Evolutionary conservation across 2,797 vertebrate genomes (phyloP), one percentile per base, ranked within the genome.

Genomic region (Nyctalus aviator): DNA sequence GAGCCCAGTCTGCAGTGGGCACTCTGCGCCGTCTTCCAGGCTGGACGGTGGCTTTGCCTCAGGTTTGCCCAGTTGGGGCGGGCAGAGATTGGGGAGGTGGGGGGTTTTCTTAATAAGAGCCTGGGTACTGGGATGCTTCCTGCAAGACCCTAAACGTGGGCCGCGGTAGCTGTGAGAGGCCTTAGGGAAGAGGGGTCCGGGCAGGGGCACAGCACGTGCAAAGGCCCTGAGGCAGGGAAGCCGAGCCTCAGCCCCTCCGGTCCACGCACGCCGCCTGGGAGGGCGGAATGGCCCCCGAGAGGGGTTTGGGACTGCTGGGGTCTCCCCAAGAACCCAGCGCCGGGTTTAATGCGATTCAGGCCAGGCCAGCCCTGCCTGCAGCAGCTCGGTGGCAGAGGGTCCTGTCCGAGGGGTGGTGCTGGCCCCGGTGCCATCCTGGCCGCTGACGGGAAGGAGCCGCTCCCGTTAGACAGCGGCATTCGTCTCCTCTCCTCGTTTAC

Each of bases 221-320:
- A 66, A 93, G 85, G 50, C 44, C 71, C 44, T 25, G 75, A 59
- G 75, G 69, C 44, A 25, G 84, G 84, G 59, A 77, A 46, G 25
- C 84, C 27, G 35, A 55, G 14, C 13, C 35, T 85, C 3, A 12
- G 57, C 37, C 41, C 73, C 21, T 68, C 20, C 4, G 21, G 41
- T 48, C 55, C 13, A 15, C 5, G 10, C 1, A 0, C 27, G 27
- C 32, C 21, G n/a, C 78, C 62, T 7, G 7, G 48, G 18, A 44
- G 64, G 48, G 14, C 37, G 13, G 4, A 14, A 1, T 8, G 20
- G 35, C 93, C 30, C 68, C 68, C 8, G 8, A 4, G 30, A 44
- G 23, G n/a, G 32, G 53, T n/a, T 53, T 27, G 73, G 35, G 79
- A 4, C n/a, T n/a, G 4, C 20, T 8, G 46, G 48, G 73, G n/a